phyloP scores from a whole-genome alignment of 2,888 invertebrate genomes.

The Ormyrus thymus region DNA sequence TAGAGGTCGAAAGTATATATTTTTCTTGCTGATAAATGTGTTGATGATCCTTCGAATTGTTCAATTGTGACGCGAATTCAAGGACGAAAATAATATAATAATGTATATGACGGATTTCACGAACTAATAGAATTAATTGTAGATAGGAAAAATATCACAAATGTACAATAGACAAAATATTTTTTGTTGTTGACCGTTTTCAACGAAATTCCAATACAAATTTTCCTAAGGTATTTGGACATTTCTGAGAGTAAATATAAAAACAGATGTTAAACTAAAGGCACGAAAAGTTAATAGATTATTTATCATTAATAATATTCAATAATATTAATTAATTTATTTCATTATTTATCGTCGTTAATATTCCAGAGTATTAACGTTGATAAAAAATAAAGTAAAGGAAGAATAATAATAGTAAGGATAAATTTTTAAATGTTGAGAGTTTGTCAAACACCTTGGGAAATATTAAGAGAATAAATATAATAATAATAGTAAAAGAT shows the following conservation, averaged over 20 bases:
- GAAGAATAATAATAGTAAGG: slow-evolving; percentile 13
- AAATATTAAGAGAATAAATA: slow-evolving; percentile 30
- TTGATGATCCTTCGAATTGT: slow-evolving; percentile 32
- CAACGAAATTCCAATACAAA: slow-evolving; percentile 39
- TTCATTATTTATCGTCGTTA: too few species aligned
- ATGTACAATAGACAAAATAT: slow-evolving; percentile 49
- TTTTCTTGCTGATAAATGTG: slow-evolving; percentile 43
- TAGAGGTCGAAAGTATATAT: slow-evolving; percentile 44
- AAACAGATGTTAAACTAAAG: slow-evolving; percentile 40
- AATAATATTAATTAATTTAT: too few species aligned
- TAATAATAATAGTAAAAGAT: slow-evolving; percentile 32
- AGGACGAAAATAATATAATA: slow-evolving; percentile 17
- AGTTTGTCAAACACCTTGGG: slow-evolving; percentile 44
- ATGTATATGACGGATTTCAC: slow-evolving; percentile 32
- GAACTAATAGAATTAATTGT: slow-evolving; percentile 48
- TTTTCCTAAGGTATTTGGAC: slow-evolving; percentile 44
- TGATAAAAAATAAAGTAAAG: slow-evolving; percentile 24
- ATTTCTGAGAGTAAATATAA: slow-evolving; percentile 28
- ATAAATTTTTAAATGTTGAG: slow-evolving; percentile 41
- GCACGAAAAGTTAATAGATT: slow-evolving; percentile 39
- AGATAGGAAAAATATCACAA: slow-evolving; percentile 33
- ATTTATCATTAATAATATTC: slow-evolving; percentile 30
- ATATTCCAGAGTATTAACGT: background rate
- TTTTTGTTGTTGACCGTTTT: slow-evolving; percentile 49
- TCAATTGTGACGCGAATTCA: slow-evolving; percentile 41